Base-by-base conservation (phyloP, 2,888 invertebrate genomes). In the Gari tellinella region DNA sequence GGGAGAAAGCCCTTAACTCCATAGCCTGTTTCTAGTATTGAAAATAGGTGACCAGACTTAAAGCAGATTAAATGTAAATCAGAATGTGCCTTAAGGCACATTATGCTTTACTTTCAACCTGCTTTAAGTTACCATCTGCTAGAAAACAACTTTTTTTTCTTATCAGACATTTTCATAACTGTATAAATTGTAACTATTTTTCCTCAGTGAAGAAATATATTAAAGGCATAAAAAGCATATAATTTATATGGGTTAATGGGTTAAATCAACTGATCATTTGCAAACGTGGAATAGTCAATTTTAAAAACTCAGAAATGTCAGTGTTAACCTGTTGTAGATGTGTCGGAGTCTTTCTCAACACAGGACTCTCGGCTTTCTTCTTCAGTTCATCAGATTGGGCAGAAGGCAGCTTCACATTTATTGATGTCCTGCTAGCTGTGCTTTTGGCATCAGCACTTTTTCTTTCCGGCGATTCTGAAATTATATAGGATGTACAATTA, bases 381-480 rank as follows among this genome's bases (percentile, higher is more conserved):
- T 60, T 65, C 19, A 48, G 60, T 5, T 69, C 69, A 17, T 83
- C 83, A 41, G 64, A 53, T 41, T 74, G 79, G 12, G 85, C 86
- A 38, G 85, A 84, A 12, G 89, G 89, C 21, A 89, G 64, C 69
- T 87, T 89, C 12, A 89, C 87, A 79, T 73, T 87, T 43, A 89
- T 89, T 0, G 88, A 88, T 8, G 88, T 85, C 56, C 82, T 84
- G 60, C 88, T 89, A 3, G 83, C 58, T 19, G 76, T 48, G 64
- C 86, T 86, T 51, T 84, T 86, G 2, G 81, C 72, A 73, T 77
- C 84, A 37, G 72, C 74, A 81, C 68, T 80, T 52, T 73, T 79
- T 4, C 72, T 67, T 46, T 78, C 77, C 12, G 79, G 78, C 1
- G 78, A 75, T 17, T 72, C 76, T 65, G 43, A 14, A 52, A 61